These are phyloP conservation scores for Tiphia femorata DNA, from an alignment of 2,888 invertebrate genomes.

Conservation along the genomic window DNA sequence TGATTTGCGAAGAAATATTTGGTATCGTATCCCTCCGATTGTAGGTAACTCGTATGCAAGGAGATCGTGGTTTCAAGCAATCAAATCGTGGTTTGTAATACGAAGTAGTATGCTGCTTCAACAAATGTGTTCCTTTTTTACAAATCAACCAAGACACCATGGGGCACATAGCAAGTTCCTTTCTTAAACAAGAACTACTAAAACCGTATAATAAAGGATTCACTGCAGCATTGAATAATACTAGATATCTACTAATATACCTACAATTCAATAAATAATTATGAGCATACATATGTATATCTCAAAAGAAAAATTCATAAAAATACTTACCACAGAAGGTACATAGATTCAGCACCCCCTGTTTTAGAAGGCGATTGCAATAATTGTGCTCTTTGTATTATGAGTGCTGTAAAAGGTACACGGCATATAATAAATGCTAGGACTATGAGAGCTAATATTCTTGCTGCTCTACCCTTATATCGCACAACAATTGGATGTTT, in stretches of 20 bases:
- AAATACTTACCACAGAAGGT: slow-evolving; percentile 43
- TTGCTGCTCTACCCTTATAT: slow-evolving; percentile 78
- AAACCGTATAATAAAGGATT: slow-evolving; percentile 85
- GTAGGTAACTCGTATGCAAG: slow-evolving; percentile 31
- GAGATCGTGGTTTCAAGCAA: slow-evolving; percentile 39
- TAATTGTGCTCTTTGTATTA: slow-evolving; percentile 75
- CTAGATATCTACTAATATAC: slow-evolving; percentile 79
- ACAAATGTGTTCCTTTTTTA: slow-evolving; percentile 22
- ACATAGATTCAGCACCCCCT: slow-evolving; percentile 43
- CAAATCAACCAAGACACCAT: slow-evolving; percentile 44
- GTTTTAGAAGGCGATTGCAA: slow-evolving; percentile 62
- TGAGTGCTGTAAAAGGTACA: slow-evolving; percentile 80
- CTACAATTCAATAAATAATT: slow-evolving; percentile 64
- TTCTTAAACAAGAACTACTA: slow-evolving; percentile 78
- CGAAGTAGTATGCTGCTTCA: slow-evolving; percentile 15
- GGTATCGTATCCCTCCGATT: slow-evolving; percentile 24
- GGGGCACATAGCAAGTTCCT: slow-evolving; percentile 72
- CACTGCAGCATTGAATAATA: slow-evolving; percentile 80
- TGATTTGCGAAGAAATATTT: slow-evolving; percentile 31
- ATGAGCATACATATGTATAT: too few relatives aligned
- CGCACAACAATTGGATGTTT: slow-evolving; percentile 75
- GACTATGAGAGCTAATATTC: slow-evolving; percentile 79
- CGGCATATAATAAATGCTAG: slow-evolving; percentile 78
- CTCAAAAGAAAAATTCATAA: background rate
- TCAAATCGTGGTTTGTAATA: slow-evolving; percentile 21